phyloP scores from a whole-genome alignment of 1,140 invertebrate species.

The Drosophila orena region DNA sequence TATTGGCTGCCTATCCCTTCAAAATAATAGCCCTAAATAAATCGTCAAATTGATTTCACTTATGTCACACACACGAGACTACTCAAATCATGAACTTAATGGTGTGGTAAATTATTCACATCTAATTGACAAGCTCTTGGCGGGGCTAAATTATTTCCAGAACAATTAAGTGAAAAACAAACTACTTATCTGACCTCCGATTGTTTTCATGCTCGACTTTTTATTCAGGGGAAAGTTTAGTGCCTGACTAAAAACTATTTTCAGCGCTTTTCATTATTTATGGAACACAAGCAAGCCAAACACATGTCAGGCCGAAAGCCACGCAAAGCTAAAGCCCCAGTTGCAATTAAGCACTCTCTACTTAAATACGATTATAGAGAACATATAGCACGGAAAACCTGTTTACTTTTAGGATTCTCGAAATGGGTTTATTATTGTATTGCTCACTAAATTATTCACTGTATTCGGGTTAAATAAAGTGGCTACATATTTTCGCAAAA shows the following conservation, averaged over 20 bases:
- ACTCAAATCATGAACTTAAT: constrained; percentile 19
- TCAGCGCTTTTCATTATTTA: constrained; percentile 58
- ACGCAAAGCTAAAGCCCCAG: constrained; percentile 1
- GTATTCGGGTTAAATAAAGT: too few species aligned
- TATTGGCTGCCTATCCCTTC: constrained; percentile 19
- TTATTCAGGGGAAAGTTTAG: constrained; percentile 11
- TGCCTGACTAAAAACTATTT: constrained; percentile 21
- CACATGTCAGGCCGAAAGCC: constrained; percentile 20
- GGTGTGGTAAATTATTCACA: constrained; percentile 55
- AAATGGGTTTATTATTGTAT: background rate
- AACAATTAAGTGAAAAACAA: constrained; percentile 49
- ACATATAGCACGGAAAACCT: background rate
- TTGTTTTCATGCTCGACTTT: constrained; percentile 34
- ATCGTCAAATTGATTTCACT: constrained; percentile 60
- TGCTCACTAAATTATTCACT: too few species aligned
- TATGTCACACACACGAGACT: constrained; percentile 18
- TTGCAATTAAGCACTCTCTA: background rate
- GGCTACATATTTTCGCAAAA: background rate
- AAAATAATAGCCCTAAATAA: constrained; percentile 29
- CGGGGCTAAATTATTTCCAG: constrained; percentile 26
- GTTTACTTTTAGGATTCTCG: background rate
- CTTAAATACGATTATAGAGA: background rate
- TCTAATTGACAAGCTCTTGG: constrained; percentile 24
- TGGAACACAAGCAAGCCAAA: constrained; percentile 21
- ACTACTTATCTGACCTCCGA: constrained; percentile 34